Conservation (phyloP, 2,797 vertebrate species). For the Neosilurus hyrtlii region DNA sequence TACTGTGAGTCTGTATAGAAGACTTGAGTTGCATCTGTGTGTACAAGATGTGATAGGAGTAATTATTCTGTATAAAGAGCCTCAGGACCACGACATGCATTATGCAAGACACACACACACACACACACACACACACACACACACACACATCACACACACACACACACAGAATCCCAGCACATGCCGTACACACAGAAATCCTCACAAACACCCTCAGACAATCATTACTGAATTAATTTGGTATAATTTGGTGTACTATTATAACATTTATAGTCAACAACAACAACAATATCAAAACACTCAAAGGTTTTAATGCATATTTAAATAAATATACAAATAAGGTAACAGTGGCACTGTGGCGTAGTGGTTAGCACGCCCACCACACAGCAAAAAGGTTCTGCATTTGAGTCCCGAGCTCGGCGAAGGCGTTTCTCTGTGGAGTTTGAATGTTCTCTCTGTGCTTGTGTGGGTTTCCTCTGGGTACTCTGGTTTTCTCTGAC, state of each 20-base stretch:
- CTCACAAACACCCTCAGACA: not conserved
- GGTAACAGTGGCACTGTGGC: too few relatives aligned
- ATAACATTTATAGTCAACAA: not conserved
- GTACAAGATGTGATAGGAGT: not conserved
- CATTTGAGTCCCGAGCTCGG: too few relatives aligned
- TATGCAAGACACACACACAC: constrained; percentile 64
- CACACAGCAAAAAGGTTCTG: too few relatives aligned
- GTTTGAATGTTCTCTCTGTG: too few relatives aligned
- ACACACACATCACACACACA: constrained; percentile 63
- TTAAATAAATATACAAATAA: not conserved
- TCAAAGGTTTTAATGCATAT: not conserved
- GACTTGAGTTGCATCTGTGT: not conserved
- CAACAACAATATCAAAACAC: too few relatives aligned
- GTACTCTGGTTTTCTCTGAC: too few relatives aligned
- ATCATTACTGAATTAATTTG: not conserved
- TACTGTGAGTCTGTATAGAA: not conserved
- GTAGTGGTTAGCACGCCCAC: too few relatives aligned
- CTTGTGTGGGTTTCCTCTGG: too few relatives aligned
- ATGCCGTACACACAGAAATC: too few relatives aligned
- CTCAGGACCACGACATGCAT: constrained; percentile 73
- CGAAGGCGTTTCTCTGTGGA: too few relatives aligned
- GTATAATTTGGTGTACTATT: not conserved
- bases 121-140: constrained; percentile 58
- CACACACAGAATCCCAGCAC: constrained; percentile 14
- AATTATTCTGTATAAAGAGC: constrained; percentile 61